Evolutionary conservation across 2,797 vertebrate genomes (phyloP).

Genomic region (Rhinichthys osculus): DNA sequence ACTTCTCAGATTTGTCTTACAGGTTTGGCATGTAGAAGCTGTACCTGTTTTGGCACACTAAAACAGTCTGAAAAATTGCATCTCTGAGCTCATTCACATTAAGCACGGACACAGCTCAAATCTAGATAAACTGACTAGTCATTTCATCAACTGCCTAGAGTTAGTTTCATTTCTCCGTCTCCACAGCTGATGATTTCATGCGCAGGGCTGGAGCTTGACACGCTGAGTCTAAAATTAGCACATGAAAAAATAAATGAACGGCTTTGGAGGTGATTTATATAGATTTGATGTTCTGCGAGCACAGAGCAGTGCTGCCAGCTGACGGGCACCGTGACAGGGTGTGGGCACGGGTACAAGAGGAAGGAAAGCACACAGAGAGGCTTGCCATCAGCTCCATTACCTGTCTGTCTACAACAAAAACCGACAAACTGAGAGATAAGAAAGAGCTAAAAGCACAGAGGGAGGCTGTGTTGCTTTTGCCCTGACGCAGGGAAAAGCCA

Average conservation of each 20-base stretch:
- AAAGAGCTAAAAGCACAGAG: constrained; percentile 22
- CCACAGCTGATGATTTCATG: constrained; percentile 59
- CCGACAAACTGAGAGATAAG: neutral
- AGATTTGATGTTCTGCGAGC: constrained; percentile 59
- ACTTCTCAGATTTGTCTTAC: neutral
- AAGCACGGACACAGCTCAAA: neutral
- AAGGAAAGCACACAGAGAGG: neutral
- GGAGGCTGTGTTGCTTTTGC: constrained; percentile 9
- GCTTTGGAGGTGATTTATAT: constrained; percentile 64
- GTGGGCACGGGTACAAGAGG: constrained; percentile 48
- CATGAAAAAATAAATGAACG: constrained; percentile 69
- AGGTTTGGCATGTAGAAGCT: neutral
- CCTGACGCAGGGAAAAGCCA: constrained; percentile 3
- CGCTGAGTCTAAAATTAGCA: constrained; percentile 72
- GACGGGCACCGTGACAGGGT: constrained; percentile 55
- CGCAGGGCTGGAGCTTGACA: constrained; percentile 58
- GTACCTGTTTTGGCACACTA: neutral
- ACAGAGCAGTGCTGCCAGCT: constrained; percentile 58
- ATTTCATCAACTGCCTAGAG: neutral
- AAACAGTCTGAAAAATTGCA: neutral
- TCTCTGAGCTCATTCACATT: neutral
- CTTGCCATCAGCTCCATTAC: neutral
- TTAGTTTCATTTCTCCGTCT: neutral
- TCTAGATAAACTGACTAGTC: neutral
- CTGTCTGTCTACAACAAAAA: neutral